Percentiles rank a stretch among this genome's conserved stretches.
These are phyloP conservation scores for Phaonia tiefii DNA, from an alignment of 2,888 invertebrate genomes.

Conservation along the genomic window DNA sequence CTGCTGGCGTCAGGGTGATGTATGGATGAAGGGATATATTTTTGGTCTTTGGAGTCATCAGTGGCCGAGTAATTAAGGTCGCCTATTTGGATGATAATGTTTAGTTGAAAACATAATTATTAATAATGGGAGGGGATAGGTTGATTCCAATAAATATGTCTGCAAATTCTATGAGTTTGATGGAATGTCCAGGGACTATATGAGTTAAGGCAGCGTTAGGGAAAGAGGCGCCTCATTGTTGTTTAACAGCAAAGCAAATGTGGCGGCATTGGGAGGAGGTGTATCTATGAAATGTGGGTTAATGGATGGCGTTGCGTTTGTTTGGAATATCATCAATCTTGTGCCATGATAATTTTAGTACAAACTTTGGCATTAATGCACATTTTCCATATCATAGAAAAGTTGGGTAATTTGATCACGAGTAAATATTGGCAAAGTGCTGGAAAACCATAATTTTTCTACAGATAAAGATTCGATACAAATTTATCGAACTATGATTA, in stretches of 20 bases:
- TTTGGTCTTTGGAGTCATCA: not conserved
- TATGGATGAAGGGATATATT: slow-evolving; percentile 2
- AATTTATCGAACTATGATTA: no score
- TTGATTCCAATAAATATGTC: slow-evolving; percentile 33
- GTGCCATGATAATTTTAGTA: not conserved
- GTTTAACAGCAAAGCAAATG: no score
- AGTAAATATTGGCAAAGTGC: no score
- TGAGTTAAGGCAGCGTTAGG: not conserved
- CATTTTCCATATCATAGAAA: no score
- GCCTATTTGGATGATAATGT: not conserved
- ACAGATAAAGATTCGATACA: no score
- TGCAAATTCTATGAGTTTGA: slow-evolving; percentile 15
- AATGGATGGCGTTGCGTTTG: not conserved
- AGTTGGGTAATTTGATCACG: no score
- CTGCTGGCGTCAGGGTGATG: not conserved
- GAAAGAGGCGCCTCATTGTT: slow-evolving; percentile 10
- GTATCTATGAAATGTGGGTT: slow-evolving; percentile 16
- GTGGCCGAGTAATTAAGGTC: slow-evolving; percentile 26
- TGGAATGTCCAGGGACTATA: not conserved
- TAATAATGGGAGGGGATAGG: not conserved
- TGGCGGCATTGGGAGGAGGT: not conserved
- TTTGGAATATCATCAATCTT: not conserved
- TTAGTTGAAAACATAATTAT: slow-evolving; percentile 13
- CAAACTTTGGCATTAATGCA: no score
- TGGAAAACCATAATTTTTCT: no score